Conservation (phyloP, 2,797 vertebrate genomes). For the Babyrousa celebensis region DNA sequence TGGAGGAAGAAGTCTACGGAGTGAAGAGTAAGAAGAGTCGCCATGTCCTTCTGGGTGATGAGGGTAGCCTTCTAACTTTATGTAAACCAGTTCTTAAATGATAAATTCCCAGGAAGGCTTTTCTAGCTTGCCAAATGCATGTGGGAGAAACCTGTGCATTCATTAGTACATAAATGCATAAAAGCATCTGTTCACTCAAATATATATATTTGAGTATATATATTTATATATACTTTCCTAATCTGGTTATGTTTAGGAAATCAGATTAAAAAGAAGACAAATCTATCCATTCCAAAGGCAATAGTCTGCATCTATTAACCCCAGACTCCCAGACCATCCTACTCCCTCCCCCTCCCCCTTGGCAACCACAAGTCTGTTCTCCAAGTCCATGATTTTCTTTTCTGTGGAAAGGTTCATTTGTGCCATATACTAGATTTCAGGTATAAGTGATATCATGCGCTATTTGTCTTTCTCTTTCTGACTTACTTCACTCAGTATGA, state of each 20-base stretch:
- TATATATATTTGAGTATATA: background rate
- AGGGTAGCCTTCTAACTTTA: constrained; percentile 59
- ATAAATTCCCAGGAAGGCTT: background rate
- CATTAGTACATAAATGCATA: constrained; percentile 39
- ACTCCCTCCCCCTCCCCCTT: too few species aligned
- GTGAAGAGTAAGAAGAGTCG: background rate
- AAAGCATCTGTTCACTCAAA: constrained; percentile 40
- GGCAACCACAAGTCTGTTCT: too few species aligned
- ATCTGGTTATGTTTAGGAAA: constrained; percentile 68
- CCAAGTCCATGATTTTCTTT: too few species aligned
- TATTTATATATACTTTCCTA: background rate
- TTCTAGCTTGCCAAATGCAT: background rate
- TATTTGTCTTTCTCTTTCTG: too few species aligned
- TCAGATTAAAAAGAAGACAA: constrained; percentile 53
- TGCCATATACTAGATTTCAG: too few species aligned
- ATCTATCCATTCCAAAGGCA: background rate
- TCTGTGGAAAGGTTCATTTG: too few species aligned
- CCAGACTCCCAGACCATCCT: too few species aligned
- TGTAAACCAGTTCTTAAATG: background rate
- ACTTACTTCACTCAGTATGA: too few species aligned
- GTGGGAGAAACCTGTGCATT: background rate
- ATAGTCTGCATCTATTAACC: too few species aligned
- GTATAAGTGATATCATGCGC: too few species aligned
- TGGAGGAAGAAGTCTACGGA: background rate
- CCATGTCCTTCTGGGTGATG: constrained; percentile 8